A percentile compares a stretch with the other conserved stretches of the same genome.
These are phyloP conservation scores for Cyprinodon tularosa DNA, from an alignment of 2,113 vertebrate genomes.

Conservation along the genomic window DNA sequence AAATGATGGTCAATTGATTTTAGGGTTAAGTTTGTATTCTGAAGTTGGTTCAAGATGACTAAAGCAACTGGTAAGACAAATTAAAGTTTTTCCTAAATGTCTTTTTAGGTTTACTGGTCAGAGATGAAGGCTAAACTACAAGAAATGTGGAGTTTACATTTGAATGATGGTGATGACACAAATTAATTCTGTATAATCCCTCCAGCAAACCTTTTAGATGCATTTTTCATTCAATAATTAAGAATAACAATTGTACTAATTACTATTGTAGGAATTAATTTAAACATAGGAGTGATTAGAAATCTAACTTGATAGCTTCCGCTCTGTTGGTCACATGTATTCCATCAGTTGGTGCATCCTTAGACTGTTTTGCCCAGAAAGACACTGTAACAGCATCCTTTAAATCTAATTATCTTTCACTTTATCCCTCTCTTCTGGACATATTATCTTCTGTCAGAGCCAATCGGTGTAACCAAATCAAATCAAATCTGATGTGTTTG, in stretches of 20 bases:
- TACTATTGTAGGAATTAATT: background rate
- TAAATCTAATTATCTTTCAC: constrained; percentile 59
- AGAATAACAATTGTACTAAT: background rate
- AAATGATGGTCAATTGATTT: no score
- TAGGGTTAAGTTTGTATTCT: no score
- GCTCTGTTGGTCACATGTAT: background rate
- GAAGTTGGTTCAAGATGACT: no score
- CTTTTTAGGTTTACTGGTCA: no score
- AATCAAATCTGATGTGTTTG: constrained; percentile 44
- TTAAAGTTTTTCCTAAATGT: no score
- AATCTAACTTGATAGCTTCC: background rate
- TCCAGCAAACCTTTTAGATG: no score
- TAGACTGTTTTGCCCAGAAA: constrained; percentile 24
- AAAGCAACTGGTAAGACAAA: no score
- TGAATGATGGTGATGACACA: no score
- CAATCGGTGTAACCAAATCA: constrained; percentile 50
- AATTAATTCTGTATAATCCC: no score
- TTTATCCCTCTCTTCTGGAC: constrained; percentile 31
- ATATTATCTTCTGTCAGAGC: constrained; percentile 52
- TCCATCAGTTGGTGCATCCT: constrained; percentile 27
- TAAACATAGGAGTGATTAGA: background rate
- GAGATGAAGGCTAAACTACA: no score
- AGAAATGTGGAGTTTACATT: no score
- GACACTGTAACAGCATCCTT: constrained; percentile 33
- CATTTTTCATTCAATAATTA: background rate